A percentile compares a stretch with the other conserved stretches of the same genome.
phyloP scores from a whole-genome alignment of 2,888 invertebrate genomes.

The Leucophora obtusa region DNA sequence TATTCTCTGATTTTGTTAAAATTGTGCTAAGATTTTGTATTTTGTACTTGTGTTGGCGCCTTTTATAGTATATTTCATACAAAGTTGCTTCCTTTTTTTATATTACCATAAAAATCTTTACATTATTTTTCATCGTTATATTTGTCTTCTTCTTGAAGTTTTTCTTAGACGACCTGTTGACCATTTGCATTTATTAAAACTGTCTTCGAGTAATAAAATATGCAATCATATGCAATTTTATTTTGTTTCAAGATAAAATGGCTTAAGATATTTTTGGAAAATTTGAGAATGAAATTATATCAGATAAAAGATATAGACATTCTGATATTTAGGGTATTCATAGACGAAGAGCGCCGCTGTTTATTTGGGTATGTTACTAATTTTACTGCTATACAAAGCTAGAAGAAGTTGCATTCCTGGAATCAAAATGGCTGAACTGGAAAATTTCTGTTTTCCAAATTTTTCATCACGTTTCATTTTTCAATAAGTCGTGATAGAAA shows the following conservation, averaged over 20 bases:
- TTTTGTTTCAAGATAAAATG: slow-evolving; percentile 27
- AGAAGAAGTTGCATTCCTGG: too few species aligned
- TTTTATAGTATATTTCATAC: slow-evolving; percentile 52
- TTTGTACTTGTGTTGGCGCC: slow-evolving; percentile 43
- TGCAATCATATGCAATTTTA: slow-evolving; percentile 27
- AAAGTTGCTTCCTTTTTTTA: slow-evolving; percentile 24
- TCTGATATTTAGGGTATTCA: too few species aligned
- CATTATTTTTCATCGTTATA: slow-evolving; percentile 22
- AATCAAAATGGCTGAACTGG: too few species aligned
- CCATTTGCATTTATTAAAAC: slow-evolving; percentile 76
- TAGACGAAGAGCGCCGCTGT: too few species aligned
- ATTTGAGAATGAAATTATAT: neutral
- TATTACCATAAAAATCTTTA: slow-evolving; percentile 57
- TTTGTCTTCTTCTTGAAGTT: slow-evolving; percentile 10
- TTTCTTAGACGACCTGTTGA: slow-evolving; percentile 71
- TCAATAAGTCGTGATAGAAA: too few species aligned
- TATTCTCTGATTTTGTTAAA: neutral
- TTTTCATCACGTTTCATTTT: too few species aligned
- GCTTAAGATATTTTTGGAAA: slow-evolving; percentile 31
- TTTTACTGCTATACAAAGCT: too few species aligned
- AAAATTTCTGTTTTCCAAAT: too few species aligned
- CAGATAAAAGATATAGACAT: too few species aligned
- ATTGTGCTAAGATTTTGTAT: slow-evolving; percentile 7
- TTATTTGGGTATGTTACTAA: too few species aligned
- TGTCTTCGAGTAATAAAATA: slow-evolving; percentile 64